Base-by-base conservation (phyloP, 2,888 invertebrate genomes). In the Germaria angustata region DNA sequence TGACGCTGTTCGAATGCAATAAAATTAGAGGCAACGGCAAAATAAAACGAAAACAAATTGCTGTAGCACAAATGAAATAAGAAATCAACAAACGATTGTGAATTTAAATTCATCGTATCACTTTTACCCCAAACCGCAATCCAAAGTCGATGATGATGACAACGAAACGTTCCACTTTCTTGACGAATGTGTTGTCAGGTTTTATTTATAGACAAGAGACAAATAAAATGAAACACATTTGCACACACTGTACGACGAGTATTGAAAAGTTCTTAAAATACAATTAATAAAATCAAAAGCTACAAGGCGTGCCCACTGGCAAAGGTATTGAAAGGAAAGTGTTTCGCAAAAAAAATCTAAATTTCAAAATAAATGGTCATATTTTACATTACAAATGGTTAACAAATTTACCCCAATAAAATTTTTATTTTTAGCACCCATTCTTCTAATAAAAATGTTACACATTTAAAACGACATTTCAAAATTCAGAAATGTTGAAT, bases 171-270 rank as follows among this genome's bases (percentile, higher is more conserved):
- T 75, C 61, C 53, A 75, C 46, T 63, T 75, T 69, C 57, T 75
- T 80, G 80, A 80, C 55, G 63, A 75, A 75, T 80, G 75, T 80
- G 75, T 75, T 80, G 75, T 75, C 80, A 75, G 75, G 15, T 75
- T 69, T 69, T 80, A 80, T 80, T 80, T 69, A 65, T 80, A 80
- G 49, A 69, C n/a, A n/a, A n/a, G 32, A 39, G 61, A 68, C 66
- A 80, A 61, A 39, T 36, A 49, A 61, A 57, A 63, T 41, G 11
- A 63, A 71, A 71, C 59, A 49, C 44, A 55, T 78, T 51, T 41
- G 51, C 32, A 49, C 41, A 17, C 20, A 68, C 24, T 17, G 46
- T 15, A 28, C 6, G 6, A 3, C 28, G 28, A 28, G 28, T 28
- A 28, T 8, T 22, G 15, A 2, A 61, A 41, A 22, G 15, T 20